Evolutionary conservation across 2,113 vertebrate species (phyloP).

Genomic region (Semnornis frantzii): DNA sequence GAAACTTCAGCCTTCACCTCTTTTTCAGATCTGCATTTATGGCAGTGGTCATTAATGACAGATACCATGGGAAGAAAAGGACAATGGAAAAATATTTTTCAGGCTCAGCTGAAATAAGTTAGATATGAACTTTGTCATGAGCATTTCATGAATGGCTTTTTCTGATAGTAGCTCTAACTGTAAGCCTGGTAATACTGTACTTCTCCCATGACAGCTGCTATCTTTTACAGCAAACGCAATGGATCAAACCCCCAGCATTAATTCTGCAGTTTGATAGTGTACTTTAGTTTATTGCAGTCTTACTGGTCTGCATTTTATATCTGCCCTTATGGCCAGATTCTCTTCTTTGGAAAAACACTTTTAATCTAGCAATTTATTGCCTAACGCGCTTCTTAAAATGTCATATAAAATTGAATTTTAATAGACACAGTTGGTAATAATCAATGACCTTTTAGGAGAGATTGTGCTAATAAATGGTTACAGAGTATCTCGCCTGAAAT

Average conservation of each 20-base stretch:
- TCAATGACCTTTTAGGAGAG: slow-evolving; percentile 44
- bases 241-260: background rate
- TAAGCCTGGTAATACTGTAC: background rate
- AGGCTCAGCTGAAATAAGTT: background rate
- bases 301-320: background rate
- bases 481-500: background rate
- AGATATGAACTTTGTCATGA: background rate
- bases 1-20: background rate
- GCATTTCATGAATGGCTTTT: background rate
- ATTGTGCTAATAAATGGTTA: background rate
- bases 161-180: background rate
- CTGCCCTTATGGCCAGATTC: background rate
- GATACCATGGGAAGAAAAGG: background rate
- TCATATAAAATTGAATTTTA: slow-evolving; percentile 51
- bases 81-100: background rate
- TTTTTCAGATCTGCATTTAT: background rate
- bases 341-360: background rate
- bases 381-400: background rate
- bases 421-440: slow-evolving; percentile 26
- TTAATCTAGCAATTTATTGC: slow-evolving; percentile 11
- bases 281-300: slow-evolving; percentile 28
- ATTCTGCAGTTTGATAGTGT: slow-evolving; percentile 21
- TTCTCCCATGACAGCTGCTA: background rate
- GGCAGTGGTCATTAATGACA: background rate
- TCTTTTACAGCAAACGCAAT: background rate